Evolutionary conservation across 1,140 invertebrate species (phyloP), one percentile per base, ranked within the genome.

Genomic region (Macrobrachium rosenbergii): DNA sequence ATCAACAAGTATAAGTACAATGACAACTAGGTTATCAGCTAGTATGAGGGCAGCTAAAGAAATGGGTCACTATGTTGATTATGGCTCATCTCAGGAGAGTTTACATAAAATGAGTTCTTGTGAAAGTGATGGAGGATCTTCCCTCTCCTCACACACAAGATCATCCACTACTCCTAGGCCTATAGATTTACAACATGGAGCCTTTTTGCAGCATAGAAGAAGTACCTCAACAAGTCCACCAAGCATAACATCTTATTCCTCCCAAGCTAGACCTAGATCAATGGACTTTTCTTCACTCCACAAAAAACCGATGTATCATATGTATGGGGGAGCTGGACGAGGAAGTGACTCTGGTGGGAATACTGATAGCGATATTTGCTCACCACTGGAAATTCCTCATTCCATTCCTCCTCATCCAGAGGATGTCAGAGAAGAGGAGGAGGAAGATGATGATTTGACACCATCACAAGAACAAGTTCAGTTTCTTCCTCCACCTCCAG

Each of bases 361-460:
- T 75, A 89, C 89, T 23, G 89, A 89, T 72, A 88, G 86, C 52
- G 89, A 89, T 64, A 84, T 89, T n/a, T 89, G 89, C 58, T 88
- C 89, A 17, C 89, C 89, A 23, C 73, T 89, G 88, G 90, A 90
- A 28, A 89, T 90, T 21, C 89, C 90, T 52, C 80, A 90, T 58
- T 90, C 91, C 69, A 79, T 90, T 62, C 81, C 82, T 75, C 73
- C 87, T n/a, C 83, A 77, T 3, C 78, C 88, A 81, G 95, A 93
- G 88, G 93, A 93, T 62, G 94, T 95, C 88, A 94, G 95, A 91
- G 93, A 94, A 83, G 93, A 94, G 83, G 93, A 95, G 37, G 93
- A 95, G 23, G 93, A 89, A 62, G 88, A 89, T 76, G 60, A 88
- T 91, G 93, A 94, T 89, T 82, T 91, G 23, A 88, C 89, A n/a